Conservation (phyloP, 2,113 vertebrate genomes). For the Gambusia holbrooki region DNA sequence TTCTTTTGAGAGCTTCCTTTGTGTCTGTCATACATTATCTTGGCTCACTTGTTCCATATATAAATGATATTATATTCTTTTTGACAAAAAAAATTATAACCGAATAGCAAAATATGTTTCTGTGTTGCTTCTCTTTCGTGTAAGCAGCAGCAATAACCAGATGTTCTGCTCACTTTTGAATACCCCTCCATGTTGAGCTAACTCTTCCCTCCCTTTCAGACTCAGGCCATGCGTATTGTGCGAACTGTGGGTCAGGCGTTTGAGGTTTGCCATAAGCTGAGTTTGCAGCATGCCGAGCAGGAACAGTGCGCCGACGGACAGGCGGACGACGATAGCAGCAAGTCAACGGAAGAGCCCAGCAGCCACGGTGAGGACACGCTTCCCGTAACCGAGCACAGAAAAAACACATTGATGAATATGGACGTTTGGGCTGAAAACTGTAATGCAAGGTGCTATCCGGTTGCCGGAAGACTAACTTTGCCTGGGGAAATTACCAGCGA, state of each 20-base stretch:
- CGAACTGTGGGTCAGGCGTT: conserved; percentile 88
- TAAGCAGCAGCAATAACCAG: not conserved
- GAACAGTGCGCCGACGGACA: conserved; percentile 81
- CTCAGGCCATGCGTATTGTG: conserved; percentile 86
- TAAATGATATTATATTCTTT: not conserved
- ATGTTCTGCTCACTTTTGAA: not conserved
- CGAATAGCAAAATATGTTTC: not conserved
- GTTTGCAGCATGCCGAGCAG: conserved; percentile 85
- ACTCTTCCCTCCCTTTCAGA: conserved; percentile 64
- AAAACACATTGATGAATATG: not conserved
- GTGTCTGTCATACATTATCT: not conserved
- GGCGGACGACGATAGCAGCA: conserved; percentile 80
- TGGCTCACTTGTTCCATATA: not conserved
- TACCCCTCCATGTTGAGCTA: not conserved
- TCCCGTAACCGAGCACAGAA: not conserved
- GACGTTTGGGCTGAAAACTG: not conserved
- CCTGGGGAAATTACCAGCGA: not conserved
- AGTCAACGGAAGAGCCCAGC: conserved; percentile 75
- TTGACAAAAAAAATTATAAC: not conserved
- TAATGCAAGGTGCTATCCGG: not conserved
- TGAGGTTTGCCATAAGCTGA: conserved; percentile 88
- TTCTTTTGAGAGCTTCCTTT: too few relatives aligned
- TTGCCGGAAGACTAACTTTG: not conserved
- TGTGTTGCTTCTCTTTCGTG: not conserved
- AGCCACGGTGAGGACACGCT: conserved; percentile 73